Conservation (phyloP, 2,888 invertebrate species). For the Ctenicera cuprea region DNA sequence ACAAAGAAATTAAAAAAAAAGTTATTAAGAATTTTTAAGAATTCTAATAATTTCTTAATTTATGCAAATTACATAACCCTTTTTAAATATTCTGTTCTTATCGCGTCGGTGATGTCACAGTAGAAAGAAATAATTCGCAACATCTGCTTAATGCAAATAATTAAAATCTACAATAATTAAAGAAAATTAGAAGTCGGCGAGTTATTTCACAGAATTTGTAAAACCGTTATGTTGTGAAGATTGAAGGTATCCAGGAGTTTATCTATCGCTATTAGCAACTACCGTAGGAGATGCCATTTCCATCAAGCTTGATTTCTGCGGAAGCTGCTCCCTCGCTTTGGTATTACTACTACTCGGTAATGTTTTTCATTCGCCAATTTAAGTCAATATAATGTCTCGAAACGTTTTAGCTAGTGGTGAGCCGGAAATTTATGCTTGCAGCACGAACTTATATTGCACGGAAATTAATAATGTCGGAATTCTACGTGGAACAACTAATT, state of each 20-base stretch:
- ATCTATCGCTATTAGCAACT: slow-evolving; percentile 30
- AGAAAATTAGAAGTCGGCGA: slow-evolving; percentile 19
- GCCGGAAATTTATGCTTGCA: slow-evolving; percentile 21
- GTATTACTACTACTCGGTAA: slow-evolving; percentile 5
- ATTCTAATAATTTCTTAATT: not conserved
- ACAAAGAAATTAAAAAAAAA: not conserved
- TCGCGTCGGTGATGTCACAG: slow-evolving; percentile 2
- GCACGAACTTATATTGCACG: not conserved
- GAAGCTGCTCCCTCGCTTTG: slow-evolving; percentile 34
- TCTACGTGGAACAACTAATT: slow-evolving; percentile 37
- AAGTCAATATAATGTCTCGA: slow-evolving; percentile 15
- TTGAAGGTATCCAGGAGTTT: slow-evolving; percentile 28
- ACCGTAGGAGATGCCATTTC: slow-evolving; percentile 28
- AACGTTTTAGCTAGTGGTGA: slow-evolving; percentile 25
- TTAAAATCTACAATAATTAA: slow-evolving; percentile 26
- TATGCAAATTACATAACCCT: too few species aligned
- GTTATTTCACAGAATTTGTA: slow-evolving; percentile 23
- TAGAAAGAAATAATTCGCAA: slow-evolving; percentile 12
- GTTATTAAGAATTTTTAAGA: too few species aligned
- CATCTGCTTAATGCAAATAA: slow-evolving; percentile 24
- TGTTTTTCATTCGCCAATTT: slow-evolving; percentile 23
- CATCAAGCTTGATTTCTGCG: slow-evolving; percentile 22
- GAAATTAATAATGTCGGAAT: slow-evolving; percentile 44
- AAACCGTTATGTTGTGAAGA: slow-evolving; percentile 28
- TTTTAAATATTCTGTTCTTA: not conserved